These are phyloP conservation scores for Luehdorfia chinensis DNA, from an alignment of 1,140 invertebrate species.

Conservation along the genomic window DNA sequence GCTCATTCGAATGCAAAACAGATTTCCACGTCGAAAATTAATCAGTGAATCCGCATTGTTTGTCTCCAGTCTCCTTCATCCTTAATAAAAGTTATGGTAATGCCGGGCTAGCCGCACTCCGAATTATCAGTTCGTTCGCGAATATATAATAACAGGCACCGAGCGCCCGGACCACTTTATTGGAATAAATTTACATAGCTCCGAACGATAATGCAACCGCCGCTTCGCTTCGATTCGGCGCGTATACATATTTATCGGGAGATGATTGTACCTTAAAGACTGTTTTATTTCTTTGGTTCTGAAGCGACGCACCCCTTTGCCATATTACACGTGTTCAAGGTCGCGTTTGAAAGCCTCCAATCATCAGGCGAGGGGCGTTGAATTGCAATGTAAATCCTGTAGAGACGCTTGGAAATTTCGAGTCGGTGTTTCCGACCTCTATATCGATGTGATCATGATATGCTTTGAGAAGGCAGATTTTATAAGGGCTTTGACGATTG, in stretches of 20 bases:
- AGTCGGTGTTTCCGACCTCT: too few relatives aligned
- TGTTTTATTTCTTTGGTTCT: constrained; percentile 35
- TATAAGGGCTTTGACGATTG: too few relatives aligned
- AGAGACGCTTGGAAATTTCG: too few relatives aligned
- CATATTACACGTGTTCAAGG: constrained; percentile 16
- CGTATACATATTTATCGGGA: constrained; percentile 70
- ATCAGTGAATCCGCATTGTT: constrained; percentile 35
- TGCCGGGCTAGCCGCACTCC: constrained; percentile 48
- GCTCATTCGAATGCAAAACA: constrained; percentile 60
- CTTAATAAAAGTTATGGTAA: constrained; percentile 76
- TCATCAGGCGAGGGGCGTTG: not conserved
- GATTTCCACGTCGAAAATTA: constrained; percentile 66
- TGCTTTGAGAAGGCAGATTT: too few relatives aligned
- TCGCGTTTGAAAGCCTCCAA: constrained; percentile 10
- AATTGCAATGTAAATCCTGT: constrained; percentile 11
- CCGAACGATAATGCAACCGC: too few relatives aligned
- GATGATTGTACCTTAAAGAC: constrained; percentile 46
- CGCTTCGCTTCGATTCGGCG: constrained; percentile 50
- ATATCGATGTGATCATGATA: too few relatives aligned
- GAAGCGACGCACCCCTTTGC: constrained; percentile 2
- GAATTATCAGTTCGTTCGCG: constrained; percentile 72
- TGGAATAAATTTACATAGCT: constrained; percentile 75
- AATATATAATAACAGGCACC: constrained; percentile 71
- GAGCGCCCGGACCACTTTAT: constrained; percentile 57
- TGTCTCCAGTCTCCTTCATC: constrained; percentile 35